These are phyloP conservation scores for Frankliniella intonsa DNA, from an alignment of 2,888 invertebrate species.

Conservation along the genomic window DNA sequence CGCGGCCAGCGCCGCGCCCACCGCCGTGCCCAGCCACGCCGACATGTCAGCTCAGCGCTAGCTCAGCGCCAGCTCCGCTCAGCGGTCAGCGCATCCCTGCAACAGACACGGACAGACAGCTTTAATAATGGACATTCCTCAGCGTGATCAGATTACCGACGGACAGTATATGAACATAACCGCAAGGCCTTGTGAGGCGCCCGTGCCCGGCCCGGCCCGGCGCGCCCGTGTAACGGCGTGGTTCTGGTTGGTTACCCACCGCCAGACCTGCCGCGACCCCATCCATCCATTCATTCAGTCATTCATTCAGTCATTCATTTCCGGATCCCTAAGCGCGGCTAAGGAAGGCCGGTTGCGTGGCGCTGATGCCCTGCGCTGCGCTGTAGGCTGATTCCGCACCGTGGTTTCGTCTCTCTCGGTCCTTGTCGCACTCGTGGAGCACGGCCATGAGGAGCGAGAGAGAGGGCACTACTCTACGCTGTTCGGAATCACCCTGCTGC, in stretches of 20 bases:
- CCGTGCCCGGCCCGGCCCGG: not conserved
- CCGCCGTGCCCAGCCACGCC: constrained; percentile 47
- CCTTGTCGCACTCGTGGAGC: no score
- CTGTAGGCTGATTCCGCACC: no score
- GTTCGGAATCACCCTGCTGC: no score
- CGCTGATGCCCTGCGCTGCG: no score
- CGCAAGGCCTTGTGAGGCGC: not conserved
- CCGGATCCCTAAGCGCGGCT: no score
- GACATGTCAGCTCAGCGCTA: not conserved
- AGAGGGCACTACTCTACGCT: no score
- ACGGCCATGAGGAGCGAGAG: no score
- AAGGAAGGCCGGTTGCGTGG: no score
- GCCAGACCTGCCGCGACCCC: not conserved
- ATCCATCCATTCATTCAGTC: no score
- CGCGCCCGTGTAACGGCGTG: not conserved
- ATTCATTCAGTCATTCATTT: no score
- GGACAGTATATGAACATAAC: not conserved
- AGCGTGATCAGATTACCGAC: not conserved
- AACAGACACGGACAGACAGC: not conserved
- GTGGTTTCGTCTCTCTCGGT: no score
- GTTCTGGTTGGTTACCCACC: not conserved
- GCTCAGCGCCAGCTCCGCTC: not conserved
- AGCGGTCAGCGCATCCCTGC: not conserved
- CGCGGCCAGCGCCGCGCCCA: constrained; percentile 48
- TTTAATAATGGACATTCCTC: not conserved